phyloP scores from a whole-genome alignment of 2,113 vertebrate genomes.

The Pygoscelis antarcticus region DNA sequence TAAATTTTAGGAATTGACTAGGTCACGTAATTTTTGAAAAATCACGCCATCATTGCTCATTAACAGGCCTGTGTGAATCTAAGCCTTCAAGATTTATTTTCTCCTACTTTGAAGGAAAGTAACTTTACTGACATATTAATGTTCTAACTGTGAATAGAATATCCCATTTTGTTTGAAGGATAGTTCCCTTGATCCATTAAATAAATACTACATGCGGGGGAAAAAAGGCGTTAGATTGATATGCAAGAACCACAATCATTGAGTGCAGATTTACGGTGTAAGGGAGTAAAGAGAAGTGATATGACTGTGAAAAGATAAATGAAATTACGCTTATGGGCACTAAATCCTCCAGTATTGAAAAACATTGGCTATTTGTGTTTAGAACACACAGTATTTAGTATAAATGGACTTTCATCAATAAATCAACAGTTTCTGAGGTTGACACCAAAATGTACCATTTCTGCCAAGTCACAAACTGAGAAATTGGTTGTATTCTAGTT shows the following conservation, averaged over 20 bases:
- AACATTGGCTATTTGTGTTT: conserved; percentile 63
- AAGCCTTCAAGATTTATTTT: conserved; percentile 70
- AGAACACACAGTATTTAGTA: neutral
- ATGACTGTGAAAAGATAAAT: conserved; percentile 71
- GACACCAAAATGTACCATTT: neutral
- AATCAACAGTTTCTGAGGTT: neutral
- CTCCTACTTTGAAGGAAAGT: conserved; percentile 65
- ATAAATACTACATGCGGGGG: conserved; percentile 71
- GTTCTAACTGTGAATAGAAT: conserved; percentile 76
- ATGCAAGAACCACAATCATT: conserved; percentile 39
- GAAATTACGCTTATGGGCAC: conserved; percentile 53
- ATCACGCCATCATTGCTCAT: conserved; percentile 57
- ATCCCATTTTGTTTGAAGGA: conserved; percentile 74
- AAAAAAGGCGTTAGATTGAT: conserved; percentile 58
- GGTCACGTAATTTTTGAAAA: conserved; percentile 46
- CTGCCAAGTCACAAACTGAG: neutral
- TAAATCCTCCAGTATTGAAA: conserved; percentile 63
- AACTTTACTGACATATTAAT: conserved; percentile 83
- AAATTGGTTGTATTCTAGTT: neutral
- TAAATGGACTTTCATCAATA: neutral
- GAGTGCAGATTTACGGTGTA: conserved; percentile 70
- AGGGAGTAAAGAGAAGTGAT: conserved; percentile 73
- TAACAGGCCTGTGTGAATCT: conserved; percentile 27
- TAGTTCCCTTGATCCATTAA: conserved; percentile 76
- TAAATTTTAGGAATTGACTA: conserved; percentile 51